Evolutionary conservation across 2,888 invertebrate species (phyloP), one percentile per base, ranked within the genome.

Genomic region (Aproaerema taeniolella): DNA sequence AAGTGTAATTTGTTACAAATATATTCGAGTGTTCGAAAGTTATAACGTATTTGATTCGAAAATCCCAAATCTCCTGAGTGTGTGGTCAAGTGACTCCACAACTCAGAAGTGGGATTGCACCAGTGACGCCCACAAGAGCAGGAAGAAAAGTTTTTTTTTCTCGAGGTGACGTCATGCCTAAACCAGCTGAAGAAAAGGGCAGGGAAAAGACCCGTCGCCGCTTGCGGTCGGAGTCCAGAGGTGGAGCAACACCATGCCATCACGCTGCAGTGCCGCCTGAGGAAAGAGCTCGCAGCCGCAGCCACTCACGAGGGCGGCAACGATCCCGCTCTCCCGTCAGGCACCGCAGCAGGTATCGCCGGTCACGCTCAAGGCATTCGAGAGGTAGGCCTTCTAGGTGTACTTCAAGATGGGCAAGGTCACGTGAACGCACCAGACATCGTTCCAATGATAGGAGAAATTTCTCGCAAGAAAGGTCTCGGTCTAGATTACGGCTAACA

Each of bases 251-350:
- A 6, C 20, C 20, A 4, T 20, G 20, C 20, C 20, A 20, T 8
- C 20, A 20, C 20, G 20, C 8, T 6, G 20, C 20, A 8, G 20
- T 20, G 8, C 8, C 20, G 4, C 5, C 20, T 20, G 20, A 20
- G 20, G 20, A 20, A 20, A 20, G n/a, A n/a, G 26, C 32, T 36
- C 32, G 15, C 28, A 16, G 29, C 20, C 33, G 33, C 20, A 33
- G 33, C 20, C 17, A 20, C 11, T 33, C 33, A 6, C 33, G 33
- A 17, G 33, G 20, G 11, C 33, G 33, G 4, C 17, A 17, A 10
- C 33, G 20, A 3, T 33, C 11, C 11, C 33, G 33, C 7, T 33
- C 33, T 2, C 33, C 33, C n/a, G 2, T 2, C 6, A 14, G n/a
- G 20, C 9, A 20, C 17, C 12, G 10, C n/a, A 20, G 20, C 17